Conservation (phyloP, 2,888 invertebrate genomes). For the Polydrusus cervinus region DNA sequence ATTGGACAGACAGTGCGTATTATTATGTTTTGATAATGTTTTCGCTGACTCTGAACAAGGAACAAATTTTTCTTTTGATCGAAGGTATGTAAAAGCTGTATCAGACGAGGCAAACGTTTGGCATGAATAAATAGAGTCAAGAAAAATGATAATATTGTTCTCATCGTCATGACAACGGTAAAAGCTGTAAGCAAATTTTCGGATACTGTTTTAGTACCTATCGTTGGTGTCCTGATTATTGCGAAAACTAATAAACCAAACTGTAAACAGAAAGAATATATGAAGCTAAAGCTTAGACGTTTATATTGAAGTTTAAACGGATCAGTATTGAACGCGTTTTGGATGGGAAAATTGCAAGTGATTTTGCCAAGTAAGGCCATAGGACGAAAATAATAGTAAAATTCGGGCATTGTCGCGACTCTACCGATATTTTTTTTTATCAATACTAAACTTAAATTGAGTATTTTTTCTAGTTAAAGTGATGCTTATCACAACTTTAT, state of each 20-base stretch:
- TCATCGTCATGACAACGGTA: slow-evolving; percentile 47
- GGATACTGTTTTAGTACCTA: neutral
- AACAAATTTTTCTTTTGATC: slow-evolving; percentile 50
- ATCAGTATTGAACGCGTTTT: slow-evolving; percentile 54
- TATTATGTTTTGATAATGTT: neutral
- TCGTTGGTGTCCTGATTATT: neutral
- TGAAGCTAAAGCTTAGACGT: slow-evolving; percentile 49
- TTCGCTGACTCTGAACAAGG: neutral
- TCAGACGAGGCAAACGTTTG: slow-evolving; percentile 56
- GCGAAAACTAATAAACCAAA: slow-evolving; percentile 38
- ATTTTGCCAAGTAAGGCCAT: slow-evolving; percentile 58
- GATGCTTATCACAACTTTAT: neutral
- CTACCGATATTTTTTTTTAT: neutral
- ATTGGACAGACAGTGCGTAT: slow-evolving; percentile 14
- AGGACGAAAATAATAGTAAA: slow-evolving; percentile 61
- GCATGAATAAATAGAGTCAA: slow-evolving; percentile 50
- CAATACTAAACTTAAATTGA: neutral
- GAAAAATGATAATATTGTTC: slow-evolving; percentile 54
- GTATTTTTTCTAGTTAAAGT: neutral
- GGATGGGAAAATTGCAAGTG: slow-evolving; percentile 58
- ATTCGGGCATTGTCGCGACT: slow-evolving; percentile 46
- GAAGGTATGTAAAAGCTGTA: slow-evolving; percentile 56
- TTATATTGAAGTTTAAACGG: slow-evolving; percentile 50
- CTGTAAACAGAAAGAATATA: slow-evolving; percentile 51
- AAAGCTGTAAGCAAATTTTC: slow-evolving; percentile 32